phyloP scores from a whole-genome alignment of 1,140 invertebrate species.

The Palaemon carinicauda region DNA sequence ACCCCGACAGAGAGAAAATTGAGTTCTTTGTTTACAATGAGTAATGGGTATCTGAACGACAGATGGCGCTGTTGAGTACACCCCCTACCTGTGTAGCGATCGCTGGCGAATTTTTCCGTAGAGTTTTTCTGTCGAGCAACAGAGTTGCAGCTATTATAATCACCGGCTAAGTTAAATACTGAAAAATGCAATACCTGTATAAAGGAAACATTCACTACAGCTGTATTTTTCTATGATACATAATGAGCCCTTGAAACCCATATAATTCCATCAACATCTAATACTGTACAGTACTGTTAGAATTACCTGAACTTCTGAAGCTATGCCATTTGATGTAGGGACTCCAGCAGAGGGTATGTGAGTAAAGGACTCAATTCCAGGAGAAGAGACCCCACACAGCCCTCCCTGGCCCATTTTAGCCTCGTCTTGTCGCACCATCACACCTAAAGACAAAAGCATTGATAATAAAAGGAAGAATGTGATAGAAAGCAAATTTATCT shows the following conservation, averaged over 20 bases:
- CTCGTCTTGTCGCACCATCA: conserved; percentile 49
- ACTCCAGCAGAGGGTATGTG: not conserved
- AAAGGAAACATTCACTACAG: not conserved
- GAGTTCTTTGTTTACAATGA: no score
- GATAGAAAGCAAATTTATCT: no score
- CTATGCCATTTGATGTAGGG: conserved; percentile 19
- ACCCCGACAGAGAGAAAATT: no score
- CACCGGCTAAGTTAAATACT: no score
- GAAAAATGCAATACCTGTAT: no score
- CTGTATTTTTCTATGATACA: not conserved
- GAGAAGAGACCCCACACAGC: conserved; percentile 31
- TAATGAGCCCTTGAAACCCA: not conserved
- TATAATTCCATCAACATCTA: not conserved
- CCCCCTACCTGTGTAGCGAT: no score
- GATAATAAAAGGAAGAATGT: not conserved
- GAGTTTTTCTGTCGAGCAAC: no score
- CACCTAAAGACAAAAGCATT: not conserved
- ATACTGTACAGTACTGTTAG: no score
- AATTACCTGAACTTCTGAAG: conserved; percentile 39
- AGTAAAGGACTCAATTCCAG: conserved; percentile 14
- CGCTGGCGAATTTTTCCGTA: no score
- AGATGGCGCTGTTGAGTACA: no score
- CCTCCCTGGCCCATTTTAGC: conserved; percentile 42
- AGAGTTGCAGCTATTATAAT: no score
- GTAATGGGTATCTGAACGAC: no score